These are phyloP conservation scores for Galeopsomyia nigrocyanea DNA, from an alignment of 2,888 invertebrate genomes.

Conservation along the genomic window DNA sequence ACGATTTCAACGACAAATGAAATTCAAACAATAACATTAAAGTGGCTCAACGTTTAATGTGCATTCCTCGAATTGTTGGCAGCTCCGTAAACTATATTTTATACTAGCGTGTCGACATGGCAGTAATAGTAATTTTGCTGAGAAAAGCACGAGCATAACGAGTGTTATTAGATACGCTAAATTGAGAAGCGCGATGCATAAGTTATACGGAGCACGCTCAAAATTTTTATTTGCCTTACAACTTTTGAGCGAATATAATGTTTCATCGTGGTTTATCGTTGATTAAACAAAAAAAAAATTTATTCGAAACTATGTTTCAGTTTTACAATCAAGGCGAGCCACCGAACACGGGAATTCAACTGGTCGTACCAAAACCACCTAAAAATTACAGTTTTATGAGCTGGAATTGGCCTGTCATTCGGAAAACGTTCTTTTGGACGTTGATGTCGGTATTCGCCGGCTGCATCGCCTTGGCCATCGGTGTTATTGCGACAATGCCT, in stretches of 20 bases:
- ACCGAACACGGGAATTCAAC: conserved; percentile 66
- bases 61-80: conserved; percentile 17
- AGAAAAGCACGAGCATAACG: conserved; percentile 14
- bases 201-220: background rate
- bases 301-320: conserved; percentile 52
- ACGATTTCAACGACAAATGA: too few species aligned
- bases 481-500: conserved; percentile 81
- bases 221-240: too few species aligned
- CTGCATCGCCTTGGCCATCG: conserved; percentile 80
- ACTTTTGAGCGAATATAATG: too few species aligned
- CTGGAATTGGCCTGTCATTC: conserved; percentile 88
- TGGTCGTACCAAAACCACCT: conserved; percentile 67
- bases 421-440: conserved; percentile 81
- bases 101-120: conserved; percentile 3
- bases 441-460: conserved; percentile 80
- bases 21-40: too few species aligned
- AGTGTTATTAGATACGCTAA: conserved; percentile 25
- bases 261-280: background rate
- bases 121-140: conserved; percentile 18
- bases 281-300: too few species aligned
- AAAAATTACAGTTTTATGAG: conserved; percentile 73
- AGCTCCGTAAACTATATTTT: conserved; percentile 20
- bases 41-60: conserved; percentile 8
- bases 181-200: conserved; percentile 19
- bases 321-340: conserved; percentile 69